phyloP scores from a whole-genome alignment of 1,140 invertebrate genomes.

The Coelopa frigida region DNA sequence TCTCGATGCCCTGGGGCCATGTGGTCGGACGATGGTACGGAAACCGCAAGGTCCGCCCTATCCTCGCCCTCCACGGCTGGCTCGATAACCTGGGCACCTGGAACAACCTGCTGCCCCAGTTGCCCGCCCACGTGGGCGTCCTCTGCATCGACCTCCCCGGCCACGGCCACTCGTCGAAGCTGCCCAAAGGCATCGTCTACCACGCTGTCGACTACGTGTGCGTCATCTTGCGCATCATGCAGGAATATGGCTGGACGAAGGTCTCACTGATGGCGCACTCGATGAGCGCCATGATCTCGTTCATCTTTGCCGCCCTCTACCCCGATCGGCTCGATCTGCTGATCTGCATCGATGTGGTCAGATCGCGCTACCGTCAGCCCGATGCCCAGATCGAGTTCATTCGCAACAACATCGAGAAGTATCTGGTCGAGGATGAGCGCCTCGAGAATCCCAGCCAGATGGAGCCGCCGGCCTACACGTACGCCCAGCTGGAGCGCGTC shows the following conservation, averaged over 20 bases:
- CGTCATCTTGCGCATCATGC: slow-evolving; percentile 53
- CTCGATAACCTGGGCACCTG: slow-evolving; percentile 68
- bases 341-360: slow-evolving; percentile 56
- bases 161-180: slow-evolving; percentile 64
- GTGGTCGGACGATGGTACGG: slow-evolving; percentile 65
- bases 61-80: slow-evolving; percentile 69
- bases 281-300: slow-evolving; percentile 54
- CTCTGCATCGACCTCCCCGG: slow-evolving; percentile 63
- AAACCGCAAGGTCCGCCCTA: slow-evolving; percentile 52
- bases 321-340: slow-evolving; percentile 54
- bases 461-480: slow-evolving; percentile 54
- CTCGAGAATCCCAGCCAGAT: slow-evolving; percentile 28
- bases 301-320: slow-evolving; percentile 52
- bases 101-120: slow-evolving; percentile 57
- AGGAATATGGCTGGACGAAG: slow-evolving; percentile 62
- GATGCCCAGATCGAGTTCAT: slow-evolving; percentile 29
- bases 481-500: slow-evolving; percentile 51
- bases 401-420: slow-evolving; percentile 34
- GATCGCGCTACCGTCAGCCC: slow-evolving; percentile 45
- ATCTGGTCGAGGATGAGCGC: slow-evolving; percentile 36
- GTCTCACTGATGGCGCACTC: slow-evolving; percentile 61
- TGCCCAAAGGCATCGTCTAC: slow-evolving; percentile 57
- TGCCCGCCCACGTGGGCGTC: slow-evolving; percentile 53
- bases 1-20: slow-evolving; percentile 60
- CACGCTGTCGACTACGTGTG: slow-evolving; percentile 51